Conservation (phyloP, 1,140 invertebrate species). For the Anastrepha ludens region DNA sequence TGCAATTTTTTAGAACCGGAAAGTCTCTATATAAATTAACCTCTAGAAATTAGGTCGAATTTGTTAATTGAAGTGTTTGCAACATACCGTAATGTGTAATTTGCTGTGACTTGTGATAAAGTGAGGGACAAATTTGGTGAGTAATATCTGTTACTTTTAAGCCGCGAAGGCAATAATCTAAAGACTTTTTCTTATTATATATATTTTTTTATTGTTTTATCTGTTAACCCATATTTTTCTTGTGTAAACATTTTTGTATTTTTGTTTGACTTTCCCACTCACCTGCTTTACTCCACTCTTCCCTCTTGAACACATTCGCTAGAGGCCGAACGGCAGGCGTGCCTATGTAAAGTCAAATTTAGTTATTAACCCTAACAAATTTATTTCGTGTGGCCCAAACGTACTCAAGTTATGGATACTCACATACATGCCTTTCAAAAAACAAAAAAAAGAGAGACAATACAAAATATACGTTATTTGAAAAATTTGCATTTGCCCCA, state of each 20-base stretch:
- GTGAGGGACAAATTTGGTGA: background rate
- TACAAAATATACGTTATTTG: background rate
- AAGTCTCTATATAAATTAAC: constrained; percentile 49
- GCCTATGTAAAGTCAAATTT: background rate
- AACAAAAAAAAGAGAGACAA: background rate
- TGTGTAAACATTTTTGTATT: no score
- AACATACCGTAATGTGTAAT: constrained; percentile 36
- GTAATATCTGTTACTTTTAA: background rate
- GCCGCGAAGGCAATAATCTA: background rate
- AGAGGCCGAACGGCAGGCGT: background rate
- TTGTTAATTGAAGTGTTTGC: constrained; percentile 18
- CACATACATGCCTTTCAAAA: background rate
- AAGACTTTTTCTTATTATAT: background rate
- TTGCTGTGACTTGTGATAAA: background rate
- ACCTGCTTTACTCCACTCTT: background rate
- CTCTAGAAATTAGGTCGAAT: constrained; percentile 40
- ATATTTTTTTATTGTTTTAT: no score
- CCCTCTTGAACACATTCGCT: background rate
- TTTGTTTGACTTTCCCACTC: no score
- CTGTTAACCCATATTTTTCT: no score
- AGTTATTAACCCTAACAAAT: constrained; percentile 44
- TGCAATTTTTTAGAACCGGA: background rate
- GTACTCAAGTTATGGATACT: background rate
- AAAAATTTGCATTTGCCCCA: constrained; percentile 31
- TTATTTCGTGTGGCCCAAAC: background rate